Base-by-base conservation (phyloP, 2,888 invertebrate species). In the Polydesmus complanatus region DNA sequence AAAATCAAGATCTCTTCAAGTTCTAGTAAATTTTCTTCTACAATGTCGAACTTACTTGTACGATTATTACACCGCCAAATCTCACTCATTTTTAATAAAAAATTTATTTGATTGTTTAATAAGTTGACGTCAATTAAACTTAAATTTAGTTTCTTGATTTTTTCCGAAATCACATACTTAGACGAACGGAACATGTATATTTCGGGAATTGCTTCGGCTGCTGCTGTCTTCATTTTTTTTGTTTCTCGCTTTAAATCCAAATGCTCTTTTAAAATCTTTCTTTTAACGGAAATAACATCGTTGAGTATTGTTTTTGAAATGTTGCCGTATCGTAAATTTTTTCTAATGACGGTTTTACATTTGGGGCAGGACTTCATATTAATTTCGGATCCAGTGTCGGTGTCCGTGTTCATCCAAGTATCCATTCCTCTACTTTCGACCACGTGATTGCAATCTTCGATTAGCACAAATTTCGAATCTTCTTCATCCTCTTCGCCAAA, bases 281-380 rank as follows among this genome's bases (percentile, higher is more conserved):
- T 62, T 63, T 73, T 72, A 0, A 76, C 73, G 11, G 64, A 56
- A 61, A 70, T 68, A 26, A 77, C 71, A 60, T 75, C 71, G 21
- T 61, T 54, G 5, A 73, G 65, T 2, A 69, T 76, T 74, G 59
- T 62, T 63, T 74, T 75, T 11, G 83, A 74, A 1, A 74, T 65
- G 63, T 80, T 77, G 62, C 79, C 79, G 70, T 81, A 83, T 19
- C 82, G 76, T 52, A 73, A 72, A 1, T 79, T 81, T 66, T 76
- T 78, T 19, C 79, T 73, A 18, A 85, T 80, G 0, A 79, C 75
- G 21, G 78, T 78, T 58, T 78, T 80, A 68, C 84, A 84, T 61
- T 69, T 71, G 0, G 83, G 83, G 67, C 84, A 84, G 1, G 61
- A 58, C 64, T 75, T 75, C 51, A 73, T 68, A 25, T 65, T 65